Percentiles rank a stretch among this genome's conserved stretches.
phyloP scores from a whole-genome alignment of 2,888 invertebrate genomes.

The Tholera decimalis region DNA sequence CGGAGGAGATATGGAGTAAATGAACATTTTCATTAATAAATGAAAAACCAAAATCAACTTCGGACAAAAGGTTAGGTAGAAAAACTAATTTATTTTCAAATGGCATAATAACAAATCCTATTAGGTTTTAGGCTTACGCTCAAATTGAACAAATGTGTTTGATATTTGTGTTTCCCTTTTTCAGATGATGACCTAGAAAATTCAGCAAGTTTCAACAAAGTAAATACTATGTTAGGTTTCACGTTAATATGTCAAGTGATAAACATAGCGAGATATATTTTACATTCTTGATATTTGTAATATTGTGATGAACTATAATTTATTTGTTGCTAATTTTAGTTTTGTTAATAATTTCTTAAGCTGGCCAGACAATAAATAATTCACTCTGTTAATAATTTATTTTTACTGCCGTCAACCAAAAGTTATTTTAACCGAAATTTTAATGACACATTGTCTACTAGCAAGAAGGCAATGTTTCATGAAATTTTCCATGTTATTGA shows the following conservation, averaged over 20 bases:
- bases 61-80: slow-evolving; percentile 4
- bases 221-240: slow-evolving; percentile 68
- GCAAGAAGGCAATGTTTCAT: too few relatives aligned
- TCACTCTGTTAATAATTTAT: slow-evolving; percentile 52
- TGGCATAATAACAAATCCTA: slow-evolving; percentile 35
- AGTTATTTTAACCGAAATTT: background rate
- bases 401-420: slow-evolving; percentile 32
- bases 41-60: background rate
- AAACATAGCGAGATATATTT: slow-evolving; percentile 66
- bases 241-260: slow-evolving; percentile 71
- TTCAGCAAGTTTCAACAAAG: slow-evolving; percentile 71
- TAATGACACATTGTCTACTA: background rate
- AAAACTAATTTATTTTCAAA: slow-evolving; percentile 18
- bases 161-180: slow-evolving; percentile 58
- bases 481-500: too few relatives aligned
- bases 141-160: slow-evolving; percentile 18
- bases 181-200: slow-evolving; percentile 82
- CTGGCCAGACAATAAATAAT: slow-evolving; percentile 83
- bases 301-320: slow-evolving; percentile 50
- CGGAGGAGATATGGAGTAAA: background rate
- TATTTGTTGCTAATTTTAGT: slow-evolving; percentile 54
- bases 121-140: slow-evolving; percentile 11
- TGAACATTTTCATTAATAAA: slow-evolving; percentile 4
- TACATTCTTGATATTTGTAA: slow-evolving; percentile 76
- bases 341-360: slow-evolving; percentile 64